These are phyloP conservation scores for Protodeltote pygarga DNA, from an alignment of 2,888 invertebrate genomes.

Conservation along the genomic window DNA sequence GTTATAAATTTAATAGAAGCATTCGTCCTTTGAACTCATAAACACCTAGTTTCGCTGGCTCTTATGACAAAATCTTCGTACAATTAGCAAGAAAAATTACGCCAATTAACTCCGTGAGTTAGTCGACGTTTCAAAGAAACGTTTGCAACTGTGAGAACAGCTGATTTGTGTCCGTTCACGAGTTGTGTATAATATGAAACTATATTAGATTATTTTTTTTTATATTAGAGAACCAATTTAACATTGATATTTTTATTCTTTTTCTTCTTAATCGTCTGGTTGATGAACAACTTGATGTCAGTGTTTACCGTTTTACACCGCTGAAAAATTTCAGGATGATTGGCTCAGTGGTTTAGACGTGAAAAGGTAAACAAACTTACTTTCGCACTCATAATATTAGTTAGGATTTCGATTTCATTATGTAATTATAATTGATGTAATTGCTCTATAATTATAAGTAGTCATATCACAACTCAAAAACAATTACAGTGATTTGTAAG, in stretches of 20 bases:
- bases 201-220: too few species aligned
- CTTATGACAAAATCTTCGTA: conserved; percentile 55
- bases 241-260: too few species aligned
- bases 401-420: too few species aligned
- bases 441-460: conserved; percentile 6
- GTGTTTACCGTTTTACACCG: too few species aligned
- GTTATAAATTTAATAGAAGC: conserved; percentile 3
- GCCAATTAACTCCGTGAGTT: conserved; percentile 61
- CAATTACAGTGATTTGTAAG: conserved; percentile 15
- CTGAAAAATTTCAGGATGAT: too few species aligned
- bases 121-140: conserved; percentile 50
- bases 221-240: too few species aligned
- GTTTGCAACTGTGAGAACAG: conserved; percentile 34
- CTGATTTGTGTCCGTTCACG: background rate
- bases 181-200: too few species aligned
- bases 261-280: too few species aligned
- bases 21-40: conserved; percentile 23
- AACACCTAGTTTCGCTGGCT: conserved; percentile 34
- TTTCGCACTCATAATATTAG: too few species aligned
- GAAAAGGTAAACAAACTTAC: too few species aligned
- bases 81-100: conserved; percentile 68
- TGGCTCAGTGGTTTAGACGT: too few species aligned
- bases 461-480: conserved; percentile 7
- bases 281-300: too few species aligned
- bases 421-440: conserved; percentile 4